Base-by-base conservation (phyloP, 2,113 vertebrate genomes). In the Lampris incognitus region DNA sequence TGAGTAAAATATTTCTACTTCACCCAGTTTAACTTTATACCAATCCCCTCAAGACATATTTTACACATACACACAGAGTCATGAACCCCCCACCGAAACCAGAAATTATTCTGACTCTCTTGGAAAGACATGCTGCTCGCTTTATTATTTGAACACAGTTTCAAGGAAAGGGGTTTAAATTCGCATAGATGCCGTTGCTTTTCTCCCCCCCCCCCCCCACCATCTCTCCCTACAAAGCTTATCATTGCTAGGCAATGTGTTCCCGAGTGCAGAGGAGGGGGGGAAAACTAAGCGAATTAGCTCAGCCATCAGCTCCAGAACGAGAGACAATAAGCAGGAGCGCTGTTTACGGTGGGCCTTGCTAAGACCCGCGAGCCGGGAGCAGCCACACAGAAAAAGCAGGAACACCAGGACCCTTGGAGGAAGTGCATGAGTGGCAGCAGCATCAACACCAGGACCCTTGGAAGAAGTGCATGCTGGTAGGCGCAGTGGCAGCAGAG, bases 1-100 rank as follows among this genome's bases (percentile, higher is more conserved):
- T 98, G 97, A 99, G 97, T 97, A 97, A 99, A 99, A 99, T 98
- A 98, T 98, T 99, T 99, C 97, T 97, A 97, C 97, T 99, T 99
- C 97, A 98, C 97, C 97, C 97, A 98, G 97, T 99, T 99, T 99
- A 99, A 99, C 97, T 99, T 98, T 96, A 97, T 97, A 98, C 97
- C 97, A 97, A 98, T 98, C 97, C 97, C 97, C 96, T 96, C 94
- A 51, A 97, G 97, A 97, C 97, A 97, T 98, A 98, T 96, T 93
- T 94, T 94, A 94, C 93, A 95, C 93, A 93, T 94, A 95, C 94
- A 95, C 92, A 94, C 92, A 93, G 90, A 94, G 92, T 94, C 93
- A 94, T 93, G 94, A 94, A 94, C 93, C 93, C 93, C 93, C 92
- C 92, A 91, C 93, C 91, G 93, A 94, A 94, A 91, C 92, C 93